Evolutionary conservation across 1,140 invertebrate species (phyloP).

Genomic region (Ostrea edulis): DNA sequence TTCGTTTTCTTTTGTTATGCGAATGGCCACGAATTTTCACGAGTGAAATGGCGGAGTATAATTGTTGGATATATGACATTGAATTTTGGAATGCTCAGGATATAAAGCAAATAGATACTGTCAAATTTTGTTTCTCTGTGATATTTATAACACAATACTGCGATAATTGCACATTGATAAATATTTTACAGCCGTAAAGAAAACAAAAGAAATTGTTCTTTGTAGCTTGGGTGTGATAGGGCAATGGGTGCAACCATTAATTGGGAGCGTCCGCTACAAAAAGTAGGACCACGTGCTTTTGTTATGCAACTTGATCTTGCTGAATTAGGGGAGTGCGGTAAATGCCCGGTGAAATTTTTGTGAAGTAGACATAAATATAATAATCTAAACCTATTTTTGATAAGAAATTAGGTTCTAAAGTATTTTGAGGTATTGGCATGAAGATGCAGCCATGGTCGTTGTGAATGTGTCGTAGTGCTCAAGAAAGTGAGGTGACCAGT

Average conservation of each 20-base stretch:
- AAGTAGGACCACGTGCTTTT: conserved; percentile 46
- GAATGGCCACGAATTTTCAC: conserved; percentile 65
- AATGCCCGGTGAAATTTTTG: too few species aligned
- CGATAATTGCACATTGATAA: background rate
- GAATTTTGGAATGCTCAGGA: background rate
- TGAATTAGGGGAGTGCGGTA: too few species aligned
- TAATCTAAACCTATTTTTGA: too few species aligned
- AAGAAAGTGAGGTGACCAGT: too few species aligned
- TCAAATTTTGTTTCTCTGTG: background rate
- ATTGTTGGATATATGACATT: background rate
- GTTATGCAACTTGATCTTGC: conserved; percentile 35
- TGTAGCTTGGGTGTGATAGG: conserved; percentile 53
- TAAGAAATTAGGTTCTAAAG: too few species aligned
- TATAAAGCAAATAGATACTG: background rate
- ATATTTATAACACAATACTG: background rate
- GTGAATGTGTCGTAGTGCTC: too few species aligned
- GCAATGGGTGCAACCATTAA: conserved; percentile 48
- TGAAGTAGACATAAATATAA: too few species aligned
- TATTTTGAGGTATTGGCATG: too few species aligned
- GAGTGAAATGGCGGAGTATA: conserved; percentile 64
- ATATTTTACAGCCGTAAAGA: background rate
- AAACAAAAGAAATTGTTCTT: conserved; percentile 35
- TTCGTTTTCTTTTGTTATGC: conserved; percentile 63
- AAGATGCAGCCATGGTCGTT: too few species aligned
- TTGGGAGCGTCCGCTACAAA: conserved; percentile 51